Conservation (phyloP, 37 sponge, comb jelly and placozoan species). For the Hexactinellida sp. region DNA sequence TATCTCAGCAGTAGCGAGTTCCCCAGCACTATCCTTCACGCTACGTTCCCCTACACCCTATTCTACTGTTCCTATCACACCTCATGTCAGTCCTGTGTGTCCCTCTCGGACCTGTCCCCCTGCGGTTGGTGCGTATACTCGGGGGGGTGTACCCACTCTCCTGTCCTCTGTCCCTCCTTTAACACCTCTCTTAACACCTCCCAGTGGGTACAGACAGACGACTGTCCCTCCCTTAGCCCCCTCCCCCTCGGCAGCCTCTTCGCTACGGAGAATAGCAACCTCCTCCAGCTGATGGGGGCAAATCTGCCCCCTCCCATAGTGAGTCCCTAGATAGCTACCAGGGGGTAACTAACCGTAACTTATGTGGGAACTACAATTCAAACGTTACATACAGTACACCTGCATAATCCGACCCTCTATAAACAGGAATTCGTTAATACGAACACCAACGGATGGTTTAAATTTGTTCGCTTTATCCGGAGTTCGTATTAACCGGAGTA, state of each 20-base stretch:
- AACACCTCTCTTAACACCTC: background rate
- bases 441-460: no score
- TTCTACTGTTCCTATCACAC: background rate
- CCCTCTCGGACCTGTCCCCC: background rate
- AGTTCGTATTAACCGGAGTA: no score
- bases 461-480: no score
- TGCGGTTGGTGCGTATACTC: constrained; percentile 3
- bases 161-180: background rate
- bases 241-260: background rate
- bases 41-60: background rate
- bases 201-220: background rate
- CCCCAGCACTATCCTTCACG: background rate
- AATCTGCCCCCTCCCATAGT: background rate
- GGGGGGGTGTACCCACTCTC: background rate
- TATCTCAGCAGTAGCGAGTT: background rate
- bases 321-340: no score
- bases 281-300: background rate
- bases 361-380: no score
- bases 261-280: background rate
- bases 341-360: no score
- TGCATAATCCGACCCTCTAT: no score
- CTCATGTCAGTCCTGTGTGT: background rate
- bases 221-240: background rate
- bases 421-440: no score
- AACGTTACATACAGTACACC: no score